Evolutionary conservation across 2,797 vertebrate species (phyloP).

Genomic region (Notamacropus eugenii): DNA sequence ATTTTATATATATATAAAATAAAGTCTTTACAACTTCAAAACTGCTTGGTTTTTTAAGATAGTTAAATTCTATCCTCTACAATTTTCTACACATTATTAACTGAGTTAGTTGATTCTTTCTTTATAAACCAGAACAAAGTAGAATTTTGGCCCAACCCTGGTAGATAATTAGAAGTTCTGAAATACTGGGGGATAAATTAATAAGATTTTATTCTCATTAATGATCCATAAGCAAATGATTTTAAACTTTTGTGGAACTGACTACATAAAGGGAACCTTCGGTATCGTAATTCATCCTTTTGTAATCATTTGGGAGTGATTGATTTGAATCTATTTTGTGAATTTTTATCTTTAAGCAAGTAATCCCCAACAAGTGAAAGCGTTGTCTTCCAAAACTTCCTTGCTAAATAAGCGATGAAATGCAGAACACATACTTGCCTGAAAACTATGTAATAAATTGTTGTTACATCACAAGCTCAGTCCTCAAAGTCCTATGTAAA

Average conservation of each 20-base stretch:
- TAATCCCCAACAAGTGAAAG: background rate
- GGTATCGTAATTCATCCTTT: background rate
- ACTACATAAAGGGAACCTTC: background rate
- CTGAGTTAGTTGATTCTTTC: background rate
- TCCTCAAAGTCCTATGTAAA: background rate
- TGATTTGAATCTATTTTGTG: background rate
- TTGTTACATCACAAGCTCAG: background rate
- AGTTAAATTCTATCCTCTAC: background rate
- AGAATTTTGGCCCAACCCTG: background rate
- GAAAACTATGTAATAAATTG: background rate
- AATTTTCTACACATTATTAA: background rate
- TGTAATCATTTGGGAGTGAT: background rate
- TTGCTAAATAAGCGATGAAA: background rate
- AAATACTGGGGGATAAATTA: background rate
- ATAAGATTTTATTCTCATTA: background rate
- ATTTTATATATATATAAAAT: background rate
- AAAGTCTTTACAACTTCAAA: background rate
- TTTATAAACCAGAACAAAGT: background rate
- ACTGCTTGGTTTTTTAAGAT: background rate
- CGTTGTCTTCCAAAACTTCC: background rate
- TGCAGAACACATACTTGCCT: background rate
- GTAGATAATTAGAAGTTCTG: background rate
- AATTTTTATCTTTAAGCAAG: background rate
- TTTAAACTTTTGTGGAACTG: background rate
- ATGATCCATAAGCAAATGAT: background rate